phyloP scores from a whole-genome alignment of 2,797 vertebrate species.

The Cyprinella venusta region DNA sequence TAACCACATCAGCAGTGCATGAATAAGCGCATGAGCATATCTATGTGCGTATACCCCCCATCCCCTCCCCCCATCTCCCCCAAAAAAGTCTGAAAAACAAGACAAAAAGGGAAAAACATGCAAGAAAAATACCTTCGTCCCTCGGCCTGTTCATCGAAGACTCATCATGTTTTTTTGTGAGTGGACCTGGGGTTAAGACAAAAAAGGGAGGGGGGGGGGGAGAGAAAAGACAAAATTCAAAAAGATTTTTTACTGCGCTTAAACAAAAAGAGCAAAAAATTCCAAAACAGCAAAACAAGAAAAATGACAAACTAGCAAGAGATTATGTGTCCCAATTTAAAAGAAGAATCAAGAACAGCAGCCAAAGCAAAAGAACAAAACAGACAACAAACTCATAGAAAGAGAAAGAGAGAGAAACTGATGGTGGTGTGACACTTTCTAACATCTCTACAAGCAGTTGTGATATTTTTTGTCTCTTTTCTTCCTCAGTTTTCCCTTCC shows the following conservation, averaged over 20 bases:
- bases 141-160: constrained; percentile 89
- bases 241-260: constrained; percentile 67
- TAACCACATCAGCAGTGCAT: constrained; percentile 31
- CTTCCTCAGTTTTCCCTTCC: constrained; percentile 55
- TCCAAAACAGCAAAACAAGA: constrained; percentile 63
- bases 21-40: neutral
- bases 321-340: constrained; percentile 48
- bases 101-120: constrained; percentile 68
- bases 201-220: constrained; percentile 69
- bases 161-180: constrained; percentile 94
- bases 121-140: constrained; percentile 93
- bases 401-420: constrained; percentile 60
- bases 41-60: neutral
- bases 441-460: constrained; percentile 65
- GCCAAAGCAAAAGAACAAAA: constrained; percentile 59
- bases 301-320: constrained; percentile 61
- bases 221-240: constrained; percentile 78
- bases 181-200: constrained; percentile 87
- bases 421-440: constrained; percentile 56
- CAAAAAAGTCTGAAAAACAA: constrained; percentile 65
- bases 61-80: constrained; percentile 38
- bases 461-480: constrained; percentile 56
- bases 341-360: constrained; percentile 57
- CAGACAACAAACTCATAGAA: constrained; percentile 58
- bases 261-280: constrained; percentile 64